Evolutionary conservation across 2,888 invertebrate genomes (phyloP), one percentile per base, ranked within the genome.

Genomic region (Scrobipalpa atriplicella): DNA sequence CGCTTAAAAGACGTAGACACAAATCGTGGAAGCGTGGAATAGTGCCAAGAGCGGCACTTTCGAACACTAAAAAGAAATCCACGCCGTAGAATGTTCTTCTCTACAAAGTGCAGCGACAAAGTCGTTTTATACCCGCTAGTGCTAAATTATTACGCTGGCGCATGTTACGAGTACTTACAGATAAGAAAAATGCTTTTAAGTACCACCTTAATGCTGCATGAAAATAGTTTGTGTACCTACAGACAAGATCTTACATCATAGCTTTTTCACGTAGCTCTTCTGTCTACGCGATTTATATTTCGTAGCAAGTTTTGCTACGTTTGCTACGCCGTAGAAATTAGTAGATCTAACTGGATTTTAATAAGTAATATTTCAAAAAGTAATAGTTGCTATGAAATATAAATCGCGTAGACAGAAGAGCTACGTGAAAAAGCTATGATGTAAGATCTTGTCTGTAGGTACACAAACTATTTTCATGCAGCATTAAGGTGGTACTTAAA

Each of bases 51-150:
- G 21, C 56, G 51, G 52, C 52, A 63, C 63, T 64, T 29, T 56
- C 64, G 16, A 56, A 64, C 56, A 56, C 56, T 64, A 54, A 64
- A 64, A 64, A 64, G 64, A 64, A 64, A 56, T 64, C 56, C 54
- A 56, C 56, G 38, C 38, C 7, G 43, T 11, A 38, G 41, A 56
- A 64, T 21, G 41, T 51, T 63, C 41, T 19, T 41, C 41, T 19
- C 64, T 38, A 56, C 39, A 56, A 54, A 64, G 56, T 64, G 64
- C 52, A 63, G 63, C 29, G 64, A 56, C 64, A 56, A 64, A 64
- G 64, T 64, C 64, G 64, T 64, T 56, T 56, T 64, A 64, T 52
- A 52, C 36, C 19, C 47, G 51, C 63, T 29, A 52, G 36, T 51
- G 38, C 63, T 63, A 52, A 63, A 63, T 43, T 63, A 63, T 62